Evolutionary conservation across 2,113 vertebrate genomes (phyloP), one percentile per base, ranked within the genome.

Genomic region (Hippocampus guttulatus): DNA sequence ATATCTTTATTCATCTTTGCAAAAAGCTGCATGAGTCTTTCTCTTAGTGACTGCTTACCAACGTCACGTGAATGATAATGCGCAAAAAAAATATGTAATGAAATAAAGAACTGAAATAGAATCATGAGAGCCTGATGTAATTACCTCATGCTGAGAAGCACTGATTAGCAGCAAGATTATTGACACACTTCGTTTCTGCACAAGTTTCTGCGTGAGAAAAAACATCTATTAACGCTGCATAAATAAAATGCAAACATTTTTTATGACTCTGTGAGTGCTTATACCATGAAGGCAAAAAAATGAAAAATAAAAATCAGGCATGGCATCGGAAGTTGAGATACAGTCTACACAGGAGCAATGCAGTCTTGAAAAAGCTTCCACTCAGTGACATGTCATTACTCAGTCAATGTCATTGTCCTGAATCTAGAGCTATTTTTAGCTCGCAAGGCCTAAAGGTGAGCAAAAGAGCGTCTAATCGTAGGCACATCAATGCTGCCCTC

Each of bases 361-460:
- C 58, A 43, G 72, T 70, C 66, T 61, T 75, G 14, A 33, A 64
- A 2, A 55, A 75, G 25, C 49, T 63, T 33, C 21, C 11, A 49
- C 51, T 47, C 27, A 41, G 4, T 23, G 21, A 75, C 57, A 38
- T 45, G 6, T 58, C 57, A 58, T 80, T 23, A 15, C 18, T 73
- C 70, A 69, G 68, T 51, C 51, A 33, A 27, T 27, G 67, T 67
- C 68, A 67, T 67, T 40, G 38, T 72, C 27, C 16, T 55, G 9
- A 30, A 41, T 60, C 47, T 61, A 64, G 70, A 72, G 64, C 71
- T 21, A 21, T 60, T 79, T 81, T 73, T 61, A 49, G 18, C 72
- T 69, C 77, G 55, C 55, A 84, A 90, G 82, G 86, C 85, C 79
- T 80, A 80, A 63, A 87, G 78, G 85, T 84, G 84, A 84, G 81